These are phyloP conservation scores for Drosophila quinaria DNA, from an alignment of 2,888 invertebrate genomes.

Conservation along the genomic window DNA sequence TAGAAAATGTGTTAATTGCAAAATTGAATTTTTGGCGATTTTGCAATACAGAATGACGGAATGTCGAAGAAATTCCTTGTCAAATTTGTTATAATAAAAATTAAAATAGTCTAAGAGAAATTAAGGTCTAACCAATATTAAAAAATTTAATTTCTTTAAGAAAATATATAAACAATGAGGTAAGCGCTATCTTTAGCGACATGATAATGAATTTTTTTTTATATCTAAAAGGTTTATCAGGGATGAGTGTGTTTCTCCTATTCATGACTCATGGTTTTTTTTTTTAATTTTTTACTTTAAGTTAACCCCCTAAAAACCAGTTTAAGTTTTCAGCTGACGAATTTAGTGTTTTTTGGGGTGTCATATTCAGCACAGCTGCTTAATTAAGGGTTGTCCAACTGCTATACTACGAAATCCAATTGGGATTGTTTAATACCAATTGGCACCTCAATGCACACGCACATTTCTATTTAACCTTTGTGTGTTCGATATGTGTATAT, in stretches of 20 bases:
- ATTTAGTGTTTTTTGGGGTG: conserved; percentile 8
- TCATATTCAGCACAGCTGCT: conserved; percentile 45
- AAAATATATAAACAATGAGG: background rate
- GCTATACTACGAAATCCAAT: conserved; percentile 36
- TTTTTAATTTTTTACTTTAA: conserved; percentile 1
- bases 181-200: conserved; percentile 4
- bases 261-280: conserved; percentile 22
- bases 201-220: conserved; percentile 24
- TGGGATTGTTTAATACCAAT: conserved; percentile 25
- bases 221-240: conserved; percentile 3
- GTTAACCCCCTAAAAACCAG: conserved; percentile 37
- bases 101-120: background rate
- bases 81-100: background rate
- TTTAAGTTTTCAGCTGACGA: background rate
- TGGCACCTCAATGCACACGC: conserved; percentile 1
- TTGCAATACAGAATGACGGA: background rate
- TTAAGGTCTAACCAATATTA: background rate
- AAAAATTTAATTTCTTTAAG: background rate
- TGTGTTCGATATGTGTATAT: conserved; percentile 30
- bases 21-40: background rate
- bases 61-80: background rate
- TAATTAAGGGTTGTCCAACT: conserved; percentile 30
- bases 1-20: background rate
- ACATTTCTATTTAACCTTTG: conserved; percentile 28
- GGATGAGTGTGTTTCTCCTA: conserved; percentile 1